Evolutionary conservation across 1,140 invertebrate species (phyloP), one percentile per base, ranked within the genome.

Genomic region (Pinna nobilis): DNA sequence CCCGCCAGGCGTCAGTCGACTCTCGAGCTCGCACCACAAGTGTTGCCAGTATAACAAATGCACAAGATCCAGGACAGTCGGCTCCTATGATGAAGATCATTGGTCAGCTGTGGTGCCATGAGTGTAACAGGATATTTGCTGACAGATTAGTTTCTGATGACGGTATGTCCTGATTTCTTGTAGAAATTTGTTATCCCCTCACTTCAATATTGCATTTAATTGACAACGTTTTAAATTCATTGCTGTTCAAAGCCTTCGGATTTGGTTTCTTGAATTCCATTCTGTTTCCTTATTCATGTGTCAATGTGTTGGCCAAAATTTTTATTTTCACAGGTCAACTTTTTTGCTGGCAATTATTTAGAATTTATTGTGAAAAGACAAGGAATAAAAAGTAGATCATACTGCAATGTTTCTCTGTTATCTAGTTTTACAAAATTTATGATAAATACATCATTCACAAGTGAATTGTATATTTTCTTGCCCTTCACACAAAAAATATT

Each of bases 91-190:
- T 88, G 83, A 83, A 80, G 51, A 77, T 87, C 25, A 86, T 89
- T n/a, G 83, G 81, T 20, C 83, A 84, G 37, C 81, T 89, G 1
- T 88, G 86, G 84, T 88, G 84, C 75, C 87, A 89, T 76, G 88
- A 89, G 68, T 80, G 84, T 61, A 82, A 80, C 11, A 68, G 88
- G 15, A 84, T 81, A 20, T 89, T 88, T 76, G 80, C 81, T 60
- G 88, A 89, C 61, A 69, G 88, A 30, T 75, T 89, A 9, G 78
- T 85, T 18, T 75, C 71, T 47, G 61, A 73, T n/a, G 84, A 89
- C 25, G 88, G 87, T 88, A 74, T 68, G 78, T 61, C 32, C 50
- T 11, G 4, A 0, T 41, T 55, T 20, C 15, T 68, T n/a, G 63
- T n/a, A n/a, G n/a, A n/a, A n/a, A n/a, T n/a, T n/a, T n/a, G n/a